phyloP scores from a whole-genome alignment of 2,113 vertebrate genomes.

The Axis porcinus region DNA sequence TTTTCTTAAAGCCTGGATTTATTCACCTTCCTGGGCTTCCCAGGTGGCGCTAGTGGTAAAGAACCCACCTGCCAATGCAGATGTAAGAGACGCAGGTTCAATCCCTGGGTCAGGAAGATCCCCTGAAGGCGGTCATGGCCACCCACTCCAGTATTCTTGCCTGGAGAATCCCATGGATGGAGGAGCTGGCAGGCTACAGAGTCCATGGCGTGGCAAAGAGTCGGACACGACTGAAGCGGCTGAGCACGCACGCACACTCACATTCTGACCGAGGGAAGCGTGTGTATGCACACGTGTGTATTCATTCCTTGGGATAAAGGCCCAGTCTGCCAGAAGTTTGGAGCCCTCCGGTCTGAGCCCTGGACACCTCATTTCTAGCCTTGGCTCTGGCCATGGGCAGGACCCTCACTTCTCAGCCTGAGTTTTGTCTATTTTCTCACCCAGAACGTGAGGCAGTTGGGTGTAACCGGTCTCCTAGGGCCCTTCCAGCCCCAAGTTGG shows the following conservation, averaged over 20 bases:
- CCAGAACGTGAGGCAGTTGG: no score
- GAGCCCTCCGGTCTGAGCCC: background rate
- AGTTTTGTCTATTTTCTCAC: background rate
- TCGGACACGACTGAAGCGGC: background rate
- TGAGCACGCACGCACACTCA: background rate
- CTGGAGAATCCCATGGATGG: background rate
- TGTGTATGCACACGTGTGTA: background rate
- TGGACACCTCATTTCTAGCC: background rate
- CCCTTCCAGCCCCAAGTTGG: background rate
- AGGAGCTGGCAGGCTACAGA: background rate
- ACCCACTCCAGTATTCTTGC: background rate
- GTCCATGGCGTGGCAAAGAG: background rate
- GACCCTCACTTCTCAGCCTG: background rate
- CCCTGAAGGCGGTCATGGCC: background rate
- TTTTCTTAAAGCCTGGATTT: background rate
- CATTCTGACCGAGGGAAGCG: background rate
- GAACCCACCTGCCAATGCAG: background rate
- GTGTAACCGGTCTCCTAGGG: background rate
- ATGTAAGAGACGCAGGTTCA: accelerated
- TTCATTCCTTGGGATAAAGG: background rate
- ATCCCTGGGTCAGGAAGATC: background rate
- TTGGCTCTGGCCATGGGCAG: background rate
- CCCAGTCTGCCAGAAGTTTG: background rate
- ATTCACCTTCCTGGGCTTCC: background rate
- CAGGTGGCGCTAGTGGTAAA: background rate